A percentile compares a stretch with the other conserved stretches of the same genome.
These are phyloP conservation scores for Armadillidium nasatum DNA, from an alignment of 1,140 invertebrate species.

Conservation along the genomic window DNA sequence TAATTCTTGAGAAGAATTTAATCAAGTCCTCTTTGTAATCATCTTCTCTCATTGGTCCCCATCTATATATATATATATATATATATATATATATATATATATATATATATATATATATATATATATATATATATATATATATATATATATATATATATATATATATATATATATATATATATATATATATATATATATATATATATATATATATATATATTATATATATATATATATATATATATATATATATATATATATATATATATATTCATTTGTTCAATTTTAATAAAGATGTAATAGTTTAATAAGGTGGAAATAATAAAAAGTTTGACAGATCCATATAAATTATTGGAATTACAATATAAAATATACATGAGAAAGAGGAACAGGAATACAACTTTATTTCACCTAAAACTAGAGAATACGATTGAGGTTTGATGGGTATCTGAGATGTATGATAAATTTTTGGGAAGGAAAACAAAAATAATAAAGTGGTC, in stretches of 20 bases:
- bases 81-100: slow-evolving; percentile 16
- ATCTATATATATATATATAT: slow-evolving; percentile 5
- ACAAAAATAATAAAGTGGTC: too few relatives aligned
- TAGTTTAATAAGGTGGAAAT: too few relatives aligned
- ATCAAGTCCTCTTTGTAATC: background rate
- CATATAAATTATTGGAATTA: too few relatives aligned
- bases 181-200: slow-evolving; percentile 20
- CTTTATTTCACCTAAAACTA: too few relatives aligned
- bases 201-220: slow-evolving; percentile 19
- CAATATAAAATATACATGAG: too few relatives aligned
- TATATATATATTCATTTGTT: background rate
- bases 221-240: slow-evolving; percentile 16
- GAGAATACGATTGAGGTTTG: too few relatives aligned
- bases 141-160: slow-evolving; percentile 22
- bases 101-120: slow-evolving; percentile 22
- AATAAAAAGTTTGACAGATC: too few relatives aligned
- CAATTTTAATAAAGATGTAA: too few relatives aligned
- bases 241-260: slow-evolving; percentile 21
- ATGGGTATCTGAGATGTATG: too few relatives aligned
- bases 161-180: slow-evolving; percentile 21
- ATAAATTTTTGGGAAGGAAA: too few relatives aligned
- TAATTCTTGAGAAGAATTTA: background rate
- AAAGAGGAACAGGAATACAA: too few relatives aligned
- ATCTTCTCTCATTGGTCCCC: background rate
- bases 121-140: slow-evolving; percentile 22